Conservation (phyloP, 2,113 vertebrate species). For the Nothoprocta perdicaria region DNA sequence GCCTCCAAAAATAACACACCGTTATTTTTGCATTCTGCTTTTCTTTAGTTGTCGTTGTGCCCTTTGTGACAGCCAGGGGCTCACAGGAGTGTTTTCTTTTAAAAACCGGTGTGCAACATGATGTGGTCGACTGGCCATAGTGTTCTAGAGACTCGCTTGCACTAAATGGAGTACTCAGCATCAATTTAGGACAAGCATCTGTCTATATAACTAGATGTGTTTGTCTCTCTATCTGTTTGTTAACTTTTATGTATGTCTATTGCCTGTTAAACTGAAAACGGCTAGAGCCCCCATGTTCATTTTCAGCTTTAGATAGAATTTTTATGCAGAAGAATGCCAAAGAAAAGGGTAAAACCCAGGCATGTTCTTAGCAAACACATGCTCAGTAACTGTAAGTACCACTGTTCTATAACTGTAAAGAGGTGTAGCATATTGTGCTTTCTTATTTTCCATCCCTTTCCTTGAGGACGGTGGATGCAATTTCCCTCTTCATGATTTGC, state of each 20-base stretch:
- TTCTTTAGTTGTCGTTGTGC: background rate
- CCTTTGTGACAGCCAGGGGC: background rate
- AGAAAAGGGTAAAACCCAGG: background rate
- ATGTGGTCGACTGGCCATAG: rapidly evolving
- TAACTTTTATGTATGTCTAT: background rate
- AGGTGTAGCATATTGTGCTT: background rate
- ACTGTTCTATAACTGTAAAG: background rate
- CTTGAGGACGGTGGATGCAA: background rate
- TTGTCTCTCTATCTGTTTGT: background rate
- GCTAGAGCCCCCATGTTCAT: background rate
- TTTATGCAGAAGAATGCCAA: background rate
- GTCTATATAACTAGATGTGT: background rate
- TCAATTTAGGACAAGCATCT: background rate
- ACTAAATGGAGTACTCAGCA: background rate
- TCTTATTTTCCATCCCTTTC: background rate
- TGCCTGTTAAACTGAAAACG: background rate
- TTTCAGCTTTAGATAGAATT: background rate
- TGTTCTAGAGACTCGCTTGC: background rate
- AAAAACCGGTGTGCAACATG: background rate
- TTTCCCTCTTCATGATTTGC: background rate
- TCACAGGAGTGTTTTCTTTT: background rate
- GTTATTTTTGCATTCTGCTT: background rate
- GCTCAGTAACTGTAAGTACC: background rate
- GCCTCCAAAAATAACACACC: background rate
- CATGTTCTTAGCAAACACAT: background rate